Evolutionary conservation across 1,140 invertebrate species (phyloP).

Genomic region (Babylonia areolata): DNA sequence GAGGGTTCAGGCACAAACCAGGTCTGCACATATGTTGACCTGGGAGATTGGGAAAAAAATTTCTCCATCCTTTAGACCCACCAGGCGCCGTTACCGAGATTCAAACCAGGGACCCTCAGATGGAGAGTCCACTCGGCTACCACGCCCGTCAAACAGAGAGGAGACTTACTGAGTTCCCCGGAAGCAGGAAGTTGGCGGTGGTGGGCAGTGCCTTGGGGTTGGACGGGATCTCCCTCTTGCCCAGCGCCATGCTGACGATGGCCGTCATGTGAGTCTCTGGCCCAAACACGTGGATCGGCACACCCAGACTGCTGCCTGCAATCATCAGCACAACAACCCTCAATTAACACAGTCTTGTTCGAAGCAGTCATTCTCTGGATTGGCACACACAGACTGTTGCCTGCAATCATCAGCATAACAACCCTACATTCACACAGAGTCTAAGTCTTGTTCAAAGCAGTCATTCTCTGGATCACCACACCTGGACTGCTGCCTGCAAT

Average conservation of each 20-base stretch:
- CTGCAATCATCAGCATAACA: constrained; percentile 75
- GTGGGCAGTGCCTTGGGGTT: constrained; percentile 82
- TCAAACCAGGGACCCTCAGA: no score
- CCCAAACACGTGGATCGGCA: constrained; percentile 96
- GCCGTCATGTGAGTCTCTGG: constrained; percentile 99
- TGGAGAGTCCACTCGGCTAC: no score
- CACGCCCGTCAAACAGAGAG: no score
- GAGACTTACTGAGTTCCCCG: constrained; percentile 68
- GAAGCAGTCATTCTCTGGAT: constrained; percentile 79
- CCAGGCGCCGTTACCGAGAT: no score
- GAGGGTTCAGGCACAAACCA: no score
- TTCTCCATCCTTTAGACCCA: no score
- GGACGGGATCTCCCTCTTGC: constrained; percentile 90
- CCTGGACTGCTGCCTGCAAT: constrained; percentile 86
- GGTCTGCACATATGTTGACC: no score
- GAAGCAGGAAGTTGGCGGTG: constrained; percentile 96
- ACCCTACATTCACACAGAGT: no score
- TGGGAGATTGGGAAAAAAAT: no score
- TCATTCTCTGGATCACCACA: constrained; percentile 93
- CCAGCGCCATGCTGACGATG: constrained; percentile 98
- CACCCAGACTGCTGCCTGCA: constrained; percentile 87
- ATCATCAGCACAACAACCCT: constrained; percentile 13
- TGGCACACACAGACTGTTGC: constrained; percentile 90
- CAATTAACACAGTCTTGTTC: no score
- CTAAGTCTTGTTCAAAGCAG: no score